A percentile compares a stretch with the other conserved stretches of the same genome.
Conservation (phyloP, 1,140 invertebrate genomes). For the Aphaenogaster rudis region DNA sequence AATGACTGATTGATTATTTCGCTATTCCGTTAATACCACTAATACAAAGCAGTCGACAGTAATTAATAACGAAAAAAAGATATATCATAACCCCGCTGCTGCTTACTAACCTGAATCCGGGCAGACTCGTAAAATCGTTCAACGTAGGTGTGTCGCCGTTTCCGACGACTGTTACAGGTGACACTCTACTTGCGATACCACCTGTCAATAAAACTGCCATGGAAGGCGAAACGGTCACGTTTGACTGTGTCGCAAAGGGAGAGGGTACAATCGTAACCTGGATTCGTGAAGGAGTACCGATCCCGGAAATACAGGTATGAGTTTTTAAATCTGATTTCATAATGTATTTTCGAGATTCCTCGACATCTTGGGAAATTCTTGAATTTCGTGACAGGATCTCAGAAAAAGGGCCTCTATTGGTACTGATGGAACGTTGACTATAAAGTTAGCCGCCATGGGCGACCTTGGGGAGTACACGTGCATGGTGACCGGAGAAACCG, state of each 20-base stretch:
- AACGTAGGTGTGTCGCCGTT: conserved; percentile 85
- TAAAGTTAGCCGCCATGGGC: conserved; percentile 91
- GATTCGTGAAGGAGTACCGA: conserved; percentile 90
- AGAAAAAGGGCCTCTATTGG: conserved; percentile 88
- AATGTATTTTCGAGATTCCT: conserved; percentile 6
- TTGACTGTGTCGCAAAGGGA: conserved; percentile 93
- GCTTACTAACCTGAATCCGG: conserved; percentile 84
- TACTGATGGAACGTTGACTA: conserved; percentile 92
- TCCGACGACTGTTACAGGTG: conserved; percentile 89
- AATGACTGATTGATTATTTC: conserved; percentile 50
- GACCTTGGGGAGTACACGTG: conserved; percentile 97
- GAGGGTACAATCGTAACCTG: conserved; percentile 89
- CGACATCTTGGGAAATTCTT: background rate
- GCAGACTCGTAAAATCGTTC: conserved; percentile 86
- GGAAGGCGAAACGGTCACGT: conserved; percentile 93
- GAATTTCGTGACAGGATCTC: conserved; percentile 87
- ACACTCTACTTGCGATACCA: conserved; percentile 93
- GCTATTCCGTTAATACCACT: conserved; percentile 19
- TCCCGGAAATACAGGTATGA: conserved; percentile 87
- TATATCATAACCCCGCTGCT: conserved; percentile 63
- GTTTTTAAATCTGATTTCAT: background rate
- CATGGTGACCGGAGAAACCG: conserved; percentile 93
- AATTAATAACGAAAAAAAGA: conserved; percentile 2
- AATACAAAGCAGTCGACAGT: background rate
- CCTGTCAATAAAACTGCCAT: conserved; percentile 96